A percentile compares a stretch with the other conserved stretches of the same genome.
Evolutionary conservation across 2,888 invertebrate genomes (phyloP).

Genomic region (Phortica okadai): DNA sequence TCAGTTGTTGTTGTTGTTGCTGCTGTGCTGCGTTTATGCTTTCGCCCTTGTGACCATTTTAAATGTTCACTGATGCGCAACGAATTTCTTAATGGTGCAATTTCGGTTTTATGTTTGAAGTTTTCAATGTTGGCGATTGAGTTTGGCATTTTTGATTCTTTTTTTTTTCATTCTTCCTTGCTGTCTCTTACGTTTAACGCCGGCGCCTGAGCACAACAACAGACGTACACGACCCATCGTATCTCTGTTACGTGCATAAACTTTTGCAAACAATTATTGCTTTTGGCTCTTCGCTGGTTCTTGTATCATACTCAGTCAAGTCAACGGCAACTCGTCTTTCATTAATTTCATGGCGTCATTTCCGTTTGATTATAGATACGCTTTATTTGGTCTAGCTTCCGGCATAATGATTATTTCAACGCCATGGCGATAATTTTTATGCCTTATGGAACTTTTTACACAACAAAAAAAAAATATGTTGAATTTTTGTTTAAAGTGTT

Average conservation of each 20-base stretch:
- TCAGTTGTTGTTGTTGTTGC: too few relatives aligned
- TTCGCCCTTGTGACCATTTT: constrained; percentile 53
- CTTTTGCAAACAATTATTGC: constrained; percentile 68
- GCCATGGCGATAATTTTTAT: constrained; percentile 11
- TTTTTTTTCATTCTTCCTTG: constrained; percentile 21
- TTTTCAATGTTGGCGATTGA: constrained; percentile 60
- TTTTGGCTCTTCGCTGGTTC: constrained; percentile 40
- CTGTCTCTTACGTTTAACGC: not conserved
- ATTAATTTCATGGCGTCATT: constrained; percentile 68
- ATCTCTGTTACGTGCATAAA: constrained; percentile 64
- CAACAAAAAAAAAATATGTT: not conserved
- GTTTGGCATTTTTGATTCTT: not conserved
- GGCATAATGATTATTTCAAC: not conserved
- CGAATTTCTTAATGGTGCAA: constrained; percentile 75
- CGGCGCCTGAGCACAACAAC: not conserved
- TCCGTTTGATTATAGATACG: constrained; percentile 50
- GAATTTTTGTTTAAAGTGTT: not conserved
- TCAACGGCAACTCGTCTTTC: constrained; percentile 41
- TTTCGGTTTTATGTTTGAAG: constrained; percentile 71
- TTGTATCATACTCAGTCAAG: not conserved
- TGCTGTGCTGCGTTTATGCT: constrained; percentile 4
- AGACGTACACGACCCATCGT: too few relatives aligned
- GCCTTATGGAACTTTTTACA: constrained; percentile 12
- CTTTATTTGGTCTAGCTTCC: constrained; percentile 17
- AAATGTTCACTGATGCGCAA: constrained; percentile 74